Evolutionary conservation across 2,113 vertebrate genomes (phyloP).

Genomic region (Amblyopsis rosae): DNA sequence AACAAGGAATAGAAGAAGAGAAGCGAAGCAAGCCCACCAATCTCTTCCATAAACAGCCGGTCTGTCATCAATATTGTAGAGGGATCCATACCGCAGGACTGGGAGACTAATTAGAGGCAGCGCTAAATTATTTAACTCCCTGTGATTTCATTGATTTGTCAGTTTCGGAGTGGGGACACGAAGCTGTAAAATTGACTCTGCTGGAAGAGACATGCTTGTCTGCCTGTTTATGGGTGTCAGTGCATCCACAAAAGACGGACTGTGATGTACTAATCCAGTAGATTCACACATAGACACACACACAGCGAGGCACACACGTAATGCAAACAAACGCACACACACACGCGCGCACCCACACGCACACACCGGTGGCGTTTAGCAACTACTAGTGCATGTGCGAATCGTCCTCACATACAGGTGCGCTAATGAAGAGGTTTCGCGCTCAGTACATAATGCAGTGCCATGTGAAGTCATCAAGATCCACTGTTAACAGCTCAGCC

Average conservation of each 20-base stretch:
- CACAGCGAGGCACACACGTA: neutral
- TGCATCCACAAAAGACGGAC: conserved; percentile 29
- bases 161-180: conserved; percentile 89
- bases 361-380: neutral
- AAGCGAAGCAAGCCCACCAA: conserved; percentile 47
- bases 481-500: conserved; percentile 32
- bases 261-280: conserved; percentile 47
- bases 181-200: conserved; percentile 97
- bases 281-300: conserved; percentile 2
- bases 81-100: conserved; percentile 94
- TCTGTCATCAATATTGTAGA: conserved; percentile 97
- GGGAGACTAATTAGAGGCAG: conserved; percentile 99
- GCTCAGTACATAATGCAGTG: conserved; percentile 15
- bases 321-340: conserved; percentile 4
- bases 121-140: conserved; percentile 99
- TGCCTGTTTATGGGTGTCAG: conserved; percentile 46
- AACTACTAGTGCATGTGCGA: neutral
- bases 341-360: conserved; percentile 11
- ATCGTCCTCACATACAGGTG: conserved; percentile 6
- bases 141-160: conserved; percentile 98
- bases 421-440: conserved; percentile 28
- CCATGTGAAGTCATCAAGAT: conserved; percentile 35
- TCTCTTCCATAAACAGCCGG: conserved; percentile 76
- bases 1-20: conserved; percentile 3
- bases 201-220: conserved; percentile 81